These are phyloP conservation scores for Macheiramphus alcinus DNA, from an alignment of 2,113 vertebrate species.

Conservation along the genomic window DNA sequence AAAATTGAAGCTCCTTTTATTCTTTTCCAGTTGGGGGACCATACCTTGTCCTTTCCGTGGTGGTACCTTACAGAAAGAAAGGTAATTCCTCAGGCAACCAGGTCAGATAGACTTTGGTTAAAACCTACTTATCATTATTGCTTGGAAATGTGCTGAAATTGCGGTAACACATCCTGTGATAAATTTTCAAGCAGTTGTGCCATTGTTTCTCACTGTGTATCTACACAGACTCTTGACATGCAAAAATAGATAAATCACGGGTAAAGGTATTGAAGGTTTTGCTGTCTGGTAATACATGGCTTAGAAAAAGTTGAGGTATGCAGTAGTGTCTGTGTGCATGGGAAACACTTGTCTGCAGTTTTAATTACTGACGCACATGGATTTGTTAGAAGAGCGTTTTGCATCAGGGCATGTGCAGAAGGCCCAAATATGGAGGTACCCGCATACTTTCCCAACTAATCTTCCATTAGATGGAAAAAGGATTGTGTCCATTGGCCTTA, in stretches of 20 bases:
- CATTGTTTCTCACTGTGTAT: not conserved
- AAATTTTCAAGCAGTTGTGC: not conserved
- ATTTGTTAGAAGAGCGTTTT: not conserved
- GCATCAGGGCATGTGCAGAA: not conserved
- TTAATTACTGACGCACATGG: not conserved
- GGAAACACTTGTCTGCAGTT: not conserved
- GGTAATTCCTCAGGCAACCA: not conserved
- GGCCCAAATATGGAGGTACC: accelerated
- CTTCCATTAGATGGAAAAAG: not conserved
- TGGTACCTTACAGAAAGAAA: not conserved
- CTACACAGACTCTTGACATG: not conserved
- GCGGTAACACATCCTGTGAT: not conserved
- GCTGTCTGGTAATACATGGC: not conserved
- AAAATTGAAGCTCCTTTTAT: not conserved
- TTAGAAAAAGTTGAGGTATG: not conserved
- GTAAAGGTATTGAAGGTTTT: not conserved
- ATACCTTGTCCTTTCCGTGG: not conserved
- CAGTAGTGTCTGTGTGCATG: not conserved
- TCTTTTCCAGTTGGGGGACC: not conserved
- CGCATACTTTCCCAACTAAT: not conserved
- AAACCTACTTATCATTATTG: not conserved
- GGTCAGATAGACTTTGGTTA: not conserved
- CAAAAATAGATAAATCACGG: not conserved
- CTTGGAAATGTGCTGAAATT: not conserved
- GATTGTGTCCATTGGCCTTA: not conserved